Conservation (phyloP, 2,888 invertebrate genomes). For the Diaprepes abbreviatus region DNA sequence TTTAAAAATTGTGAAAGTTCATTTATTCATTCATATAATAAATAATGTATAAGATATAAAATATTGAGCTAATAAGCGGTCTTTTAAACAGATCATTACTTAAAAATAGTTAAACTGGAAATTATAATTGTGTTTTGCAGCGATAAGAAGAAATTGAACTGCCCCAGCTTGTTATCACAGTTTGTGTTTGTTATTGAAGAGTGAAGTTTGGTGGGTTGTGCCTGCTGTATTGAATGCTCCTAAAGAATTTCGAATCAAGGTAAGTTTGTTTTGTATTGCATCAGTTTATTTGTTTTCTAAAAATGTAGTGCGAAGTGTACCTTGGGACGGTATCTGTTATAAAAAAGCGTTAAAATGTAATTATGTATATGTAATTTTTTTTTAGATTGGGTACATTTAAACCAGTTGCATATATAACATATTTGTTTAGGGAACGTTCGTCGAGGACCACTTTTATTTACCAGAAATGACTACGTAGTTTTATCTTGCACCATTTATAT, state of each 20-base stretch:
- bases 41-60: too few relatives aligned
- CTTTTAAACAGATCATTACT: neutral
- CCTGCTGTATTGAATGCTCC: neutral
- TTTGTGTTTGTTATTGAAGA: constrained; percentile 11
- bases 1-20: neutral
- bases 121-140: constrained; percentile 13
- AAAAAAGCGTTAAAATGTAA: too few relatives aligned
- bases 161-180: neutral
- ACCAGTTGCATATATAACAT: too few relatives aligned
- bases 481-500: too few relatives aligned
- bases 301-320: too few relatives aligned
- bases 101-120: constrained; percentile 5
- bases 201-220: constrained; percentile 5
- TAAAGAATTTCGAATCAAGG: neutral
- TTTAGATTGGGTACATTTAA: too few relatives aligned
- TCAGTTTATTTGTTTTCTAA: too few relatives aligned
- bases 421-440: too few relatives aligned
- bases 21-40: neutral
- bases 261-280: neutral
- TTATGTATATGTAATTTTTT: too few relatives aligned
- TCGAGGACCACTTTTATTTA: too few relatives aligned
- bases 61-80: neutral
- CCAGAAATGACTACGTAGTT: too few relatives aligned
- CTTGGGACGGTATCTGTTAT: too few relatives aligned
- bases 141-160: constrained; percentile 2